phyloP scores from a whole-genome alignment of 2,113 vertebrate species.

The Turdus rufiventris region DNA sequence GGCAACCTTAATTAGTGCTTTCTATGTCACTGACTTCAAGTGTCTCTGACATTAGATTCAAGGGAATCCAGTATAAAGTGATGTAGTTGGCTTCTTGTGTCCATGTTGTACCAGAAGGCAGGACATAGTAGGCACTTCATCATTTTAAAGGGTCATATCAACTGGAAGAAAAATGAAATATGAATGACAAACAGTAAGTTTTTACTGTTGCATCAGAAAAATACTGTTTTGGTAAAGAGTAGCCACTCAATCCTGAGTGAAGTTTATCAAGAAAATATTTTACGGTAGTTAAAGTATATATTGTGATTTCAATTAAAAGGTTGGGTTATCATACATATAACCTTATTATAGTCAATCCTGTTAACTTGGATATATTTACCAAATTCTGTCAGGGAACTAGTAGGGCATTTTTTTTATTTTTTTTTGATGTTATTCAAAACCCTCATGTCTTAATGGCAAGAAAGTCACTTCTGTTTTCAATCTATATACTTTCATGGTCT shows the following conservation, averaged over 20 bases:
- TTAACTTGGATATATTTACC: background rate
- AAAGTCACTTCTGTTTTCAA: background rate
- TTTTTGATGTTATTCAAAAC: background rate
- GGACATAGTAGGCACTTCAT: background rate
- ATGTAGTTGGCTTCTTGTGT: background rate
- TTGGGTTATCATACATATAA: background rate
- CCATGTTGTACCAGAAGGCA: background rate
- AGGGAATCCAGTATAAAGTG: background rate
- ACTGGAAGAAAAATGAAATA: background rate
- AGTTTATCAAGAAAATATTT: background rate
- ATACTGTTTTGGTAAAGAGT: background rate
- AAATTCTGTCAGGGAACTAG: background rate
- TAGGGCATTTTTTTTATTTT: background rate
- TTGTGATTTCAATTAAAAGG: background rate
- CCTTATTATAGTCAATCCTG: background rate
- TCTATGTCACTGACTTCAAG: background rate
- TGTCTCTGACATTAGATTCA: background rate
- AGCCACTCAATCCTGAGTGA: background rate
- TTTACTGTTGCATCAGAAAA: background rate
- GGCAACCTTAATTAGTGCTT: background rate
- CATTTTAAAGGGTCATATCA: background rate
- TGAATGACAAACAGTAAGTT: background rate
- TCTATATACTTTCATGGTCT: fast-evolving
- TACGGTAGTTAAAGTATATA: background rate
- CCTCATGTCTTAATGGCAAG: background rate